These are phyloP conservation scores for Acanthopleura granulata DNA, from an alignment of 2,888 invertebrate genomes.

Conservation along the genomic window DNA sequence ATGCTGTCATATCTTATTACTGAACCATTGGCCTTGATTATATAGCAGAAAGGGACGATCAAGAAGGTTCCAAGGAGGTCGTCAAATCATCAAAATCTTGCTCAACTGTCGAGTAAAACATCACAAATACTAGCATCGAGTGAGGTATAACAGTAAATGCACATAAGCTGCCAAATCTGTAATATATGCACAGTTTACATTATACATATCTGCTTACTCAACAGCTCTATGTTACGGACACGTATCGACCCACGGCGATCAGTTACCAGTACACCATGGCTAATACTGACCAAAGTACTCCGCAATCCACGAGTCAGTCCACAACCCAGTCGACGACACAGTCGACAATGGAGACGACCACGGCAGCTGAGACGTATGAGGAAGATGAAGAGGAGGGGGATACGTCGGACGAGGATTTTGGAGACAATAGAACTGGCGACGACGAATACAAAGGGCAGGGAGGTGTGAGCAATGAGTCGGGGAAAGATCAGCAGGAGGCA, in stretches of 20 bases:
- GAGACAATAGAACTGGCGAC: background rate
- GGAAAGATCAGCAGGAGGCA: background rate
- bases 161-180: too few relatives aligned
- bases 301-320: background rate
- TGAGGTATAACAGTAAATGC: too few relatives aligned
- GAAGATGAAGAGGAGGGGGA: background rate
- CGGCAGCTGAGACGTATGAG: slow-evolving; percentile 24
- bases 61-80: too few relatives aligned
- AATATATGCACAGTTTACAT: too few relatives aligned
- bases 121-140: too few relatives aligned
- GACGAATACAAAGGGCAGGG: slow-evolving; percentile 10
- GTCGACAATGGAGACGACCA: slow-evolving; percentile 37
- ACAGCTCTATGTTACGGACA: slow-evolving; percentile 24
- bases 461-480: background rate
- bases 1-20: too few relatives aligned
- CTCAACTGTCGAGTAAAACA: too few relatives aligned
- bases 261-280: slow-evolving; percentile 45
- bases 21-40: too few relatives aligned
- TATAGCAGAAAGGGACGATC: too few relatives aligned
- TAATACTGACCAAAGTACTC: background rate
- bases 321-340: slow-evolving; percentile 19
- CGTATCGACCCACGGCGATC: slow-evolving; percentile 32
- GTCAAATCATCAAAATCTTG: too few relatives aligned
- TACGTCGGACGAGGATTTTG: background rate
- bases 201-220: background rate